These are phyloP conservation scores for Menura novaehollandiae DNA, from an alignment of 2,113 vertebrate genomes.

Conservation along the genomic window DNA sequence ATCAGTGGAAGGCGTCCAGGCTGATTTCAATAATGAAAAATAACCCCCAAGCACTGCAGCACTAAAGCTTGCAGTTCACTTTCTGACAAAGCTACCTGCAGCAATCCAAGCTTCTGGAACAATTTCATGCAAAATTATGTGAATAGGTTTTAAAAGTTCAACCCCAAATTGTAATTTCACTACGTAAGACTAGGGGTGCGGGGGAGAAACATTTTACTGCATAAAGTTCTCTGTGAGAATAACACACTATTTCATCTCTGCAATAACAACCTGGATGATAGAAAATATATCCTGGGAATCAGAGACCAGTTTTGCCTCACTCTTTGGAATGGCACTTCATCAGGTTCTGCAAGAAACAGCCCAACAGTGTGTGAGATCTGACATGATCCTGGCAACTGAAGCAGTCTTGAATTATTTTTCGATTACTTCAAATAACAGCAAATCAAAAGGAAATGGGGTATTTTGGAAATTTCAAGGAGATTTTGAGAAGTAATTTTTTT, in stretches of 20 bases:
- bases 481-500: neutral
- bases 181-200: neutral
- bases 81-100: neutral
- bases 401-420: neutral
- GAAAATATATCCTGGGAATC: neutral
- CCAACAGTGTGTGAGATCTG: neutral
- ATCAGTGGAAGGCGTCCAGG: conserved; percentile 52
- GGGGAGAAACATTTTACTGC: neutral
- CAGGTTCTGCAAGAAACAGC: neutral
- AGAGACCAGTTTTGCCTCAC: neutral
- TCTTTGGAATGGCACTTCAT: neutral
- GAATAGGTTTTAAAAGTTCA: neutral
- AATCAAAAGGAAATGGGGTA: neutral
- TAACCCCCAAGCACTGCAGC: neutral
- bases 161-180: neutral
- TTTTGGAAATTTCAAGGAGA: neutral
- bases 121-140: neutral
- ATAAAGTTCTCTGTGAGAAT: neutral
- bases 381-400: neutral
- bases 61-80: neutral
- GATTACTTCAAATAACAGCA: neutral
- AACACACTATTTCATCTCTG: neutral
- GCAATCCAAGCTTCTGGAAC: neutral
- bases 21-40: conserved; percentile 27
- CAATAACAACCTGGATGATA: neutral